Conservation (phyloP, 2,113 vertebrate genomes). For the Uria lomvia region DNA sequence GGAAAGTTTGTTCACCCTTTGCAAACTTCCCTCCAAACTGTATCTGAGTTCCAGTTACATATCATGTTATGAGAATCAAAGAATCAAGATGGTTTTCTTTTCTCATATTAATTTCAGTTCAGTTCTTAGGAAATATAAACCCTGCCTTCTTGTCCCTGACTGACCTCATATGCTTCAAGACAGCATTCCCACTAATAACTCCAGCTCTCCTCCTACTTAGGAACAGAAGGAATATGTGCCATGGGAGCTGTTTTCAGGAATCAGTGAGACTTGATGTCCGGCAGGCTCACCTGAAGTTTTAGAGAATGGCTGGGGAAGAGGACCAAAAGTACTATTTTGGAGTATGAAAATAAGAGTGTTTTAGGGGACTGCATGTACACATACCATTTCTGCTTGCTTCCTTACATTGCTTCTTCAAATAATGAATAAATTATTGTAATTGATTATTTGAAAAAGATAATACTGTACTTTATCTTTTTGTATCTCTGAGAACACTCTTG, state of each 20-base stretch:
- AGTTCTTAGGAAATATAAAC: not conserved
- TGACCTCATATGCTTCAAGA: not conserved
- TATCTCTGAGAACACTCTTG: not conserved
- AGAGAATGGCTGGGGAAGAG: not conserved
- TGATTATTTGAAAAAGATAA: not conserved
- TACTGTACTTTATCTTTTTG: not conserved
- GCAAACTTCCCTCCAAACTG: not conserved
- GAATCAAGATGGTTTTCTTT: not conserved
- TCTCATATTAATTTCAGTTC: not conserved
- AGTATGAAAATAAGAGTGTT: not conserved
- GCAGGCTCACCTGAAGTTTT: not conserved
- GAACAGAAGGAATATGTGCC: not conserved
- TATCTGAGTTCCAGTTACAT: not conserved
- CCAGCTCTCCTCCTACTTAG: not conserved
- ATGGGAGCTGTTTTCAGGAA: not conserved
- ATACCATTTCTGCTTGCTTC: not conserved
- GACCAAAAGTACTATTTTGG: not conserved
- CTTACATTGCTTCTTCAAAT: not conserved
- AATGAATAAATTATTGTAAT: not conserved
- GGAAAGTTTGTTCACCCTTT: conserved; percentile 37
- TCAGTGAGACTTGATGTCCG: not conserved
- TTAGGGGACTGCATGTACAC: not conserved
- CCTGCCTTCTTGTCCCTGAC: not conserved
- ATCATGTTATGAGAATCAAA: not conserved
- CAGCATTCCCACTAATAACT: not conserved